These are phyloP conservation scores for Triplophysa yarkandensis DNA, from an alignment of 2,797 vertebrate genomes.

Conservation along the genomic window DNA sequence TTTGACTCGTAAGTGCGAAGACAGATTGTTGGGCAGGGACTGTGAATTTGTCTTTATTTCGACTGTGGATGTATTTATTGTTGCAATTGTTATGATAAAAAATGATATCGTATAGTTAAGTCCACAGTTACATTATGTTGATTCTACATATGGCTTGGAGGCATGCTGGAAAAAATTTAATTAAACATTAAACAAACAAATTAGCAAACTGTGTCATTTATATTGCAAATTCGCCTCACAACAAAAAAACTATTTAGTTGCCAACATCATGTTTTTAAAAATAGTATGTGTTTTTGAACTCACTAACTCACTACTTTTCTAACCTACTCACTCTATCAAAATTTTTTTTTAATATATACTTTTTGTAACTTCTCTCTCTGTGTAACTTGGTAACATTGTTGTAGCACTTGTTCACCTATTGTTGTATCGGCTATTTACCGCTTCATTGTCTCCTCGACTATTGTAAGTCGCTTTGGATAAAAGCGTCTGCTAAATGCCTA, in stretches of 20 bases:
- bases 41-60: constrained; percentile 1
- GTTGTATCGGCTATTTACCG: too few species aligned
- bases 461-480: too few species aligned
- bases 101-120: background rate
- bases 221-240: background rate
- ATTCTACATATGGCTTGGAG: constrained; percentile 3
- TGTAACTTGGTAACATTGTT: too few species aligned
- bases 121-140: constrained; percentile 8
- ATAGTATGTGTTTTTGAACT: too few species aligned
- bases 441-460: too few species aligned
- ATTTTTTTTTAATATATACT: too few species aligned
- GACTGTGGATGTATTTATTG: background rate
- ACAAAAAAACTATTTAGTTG: constrained; percentile 22
- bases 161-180: background rate
- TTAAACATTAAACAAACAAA: constrained; percentile 16
- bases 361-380: too few species aligned
- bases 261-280: background rate
- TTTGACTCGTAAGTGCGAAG: background rate
- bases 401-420: too few species aligned
- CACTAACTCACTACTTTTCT: too few species aligned
- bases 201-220: constrained; percentile 14
- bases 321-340: too few species aligned
- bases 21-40: background rate
- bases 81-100: background rate
- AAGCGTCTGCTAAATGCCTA: too few species aligned